Conservation (phyloP, 64 coral and sea anemone genomes). For the Pocillopora damicornis region DNA sequence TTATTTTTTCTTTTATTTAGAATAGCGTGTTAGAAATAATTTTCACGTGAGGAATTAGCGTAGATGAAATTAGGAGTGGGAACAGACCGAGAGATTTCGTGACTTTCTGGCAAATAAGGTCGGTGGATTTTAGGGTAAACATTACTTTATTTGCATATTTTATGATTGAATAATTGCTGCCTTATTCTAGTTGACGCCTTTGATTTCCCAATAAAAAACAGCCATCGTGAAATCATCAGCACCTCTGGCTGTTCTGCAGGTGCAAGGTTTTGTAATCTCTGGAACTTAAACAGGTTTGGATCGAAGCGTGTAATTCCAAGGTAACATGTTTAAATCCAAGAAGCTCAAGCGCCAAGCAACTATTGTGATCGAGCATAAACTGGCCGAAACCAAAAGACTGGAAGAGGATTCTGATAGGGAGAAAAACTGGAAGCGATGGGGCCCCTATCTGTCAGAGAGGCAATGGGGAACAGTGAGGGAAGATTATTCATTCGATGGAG, state of each 20-base stretch:
- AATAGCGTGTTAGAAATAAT: neutral
- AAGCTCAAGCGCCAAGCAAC: conserved; percentile 4
- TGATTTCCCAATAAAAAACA: neutral
- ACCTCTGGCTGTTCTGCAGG: neutral
- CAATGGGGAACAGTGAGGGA: conserved; percentile 91
- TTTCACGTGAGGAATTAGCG: neutral
- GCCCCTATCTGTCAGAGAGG: conserved; percentile 72
- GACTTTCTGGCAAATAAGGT: neutral
- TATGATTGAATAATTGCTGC: neutral
- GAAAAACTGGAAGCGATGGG: conserved; percentile 98
- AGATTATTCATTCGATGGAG: conserved; percentile 77
- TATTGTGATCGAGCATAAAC: conserved; percentile 28
- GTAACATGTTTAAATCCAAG: conserved; percentile 4
- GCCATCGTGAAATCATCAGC: neutral
- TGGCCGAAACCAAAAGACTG: conserved; percentile 65
- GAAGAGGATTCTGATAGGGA: conserved; percentile 63
- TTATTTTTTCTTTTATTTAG: neutral
- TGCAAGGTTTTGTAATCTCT: neutral
- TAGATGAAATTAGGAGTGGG: neutral
- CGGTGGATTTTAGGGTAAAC: neutral
- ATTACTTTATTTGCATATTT: conserved; percentile 21
- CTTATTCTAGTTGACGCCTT: neutral
- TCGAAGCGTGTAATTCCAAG: neutral
- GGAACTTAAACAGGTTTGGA: neutral
- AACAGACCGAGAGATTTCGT: neutral